Conservation (phyloP, 2,113 vertebrate genomes). For the Rhinolophus sinicus region DNA sequence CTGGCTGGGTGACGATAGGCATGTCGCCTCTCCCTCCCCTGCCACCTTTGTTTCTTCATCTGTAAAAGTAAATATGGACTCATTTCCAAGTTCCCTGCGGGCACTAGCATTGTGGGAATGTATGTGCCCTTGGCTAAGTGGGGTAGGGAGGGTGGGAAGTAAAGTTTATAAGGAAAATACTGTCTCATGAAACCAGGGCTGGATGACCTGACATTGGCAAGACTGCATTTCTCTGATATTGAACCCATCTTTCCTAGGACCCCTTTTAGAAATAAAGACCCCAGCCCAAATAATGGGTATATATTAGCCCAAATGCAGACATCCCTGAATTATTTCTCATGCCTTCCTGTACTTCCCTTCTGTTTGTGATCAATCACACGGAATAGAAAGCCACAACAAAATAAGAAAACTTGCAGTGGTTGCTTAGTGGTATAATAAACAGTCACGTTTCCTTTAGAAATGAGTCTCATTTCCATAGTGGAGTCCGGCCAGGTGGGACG, state of each 20-base stretch:
- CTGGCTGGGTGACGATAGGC: background rate
- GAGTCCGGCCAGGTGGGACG: background rate
- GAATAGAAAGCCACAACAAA: background rate
- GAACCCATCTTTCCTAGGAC: background rate
- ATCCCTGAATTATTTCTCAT: no score
- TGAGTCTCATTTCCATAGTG: background rate
- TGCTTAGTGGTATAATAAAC: background rate
- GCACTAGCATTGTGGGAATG: background rate
- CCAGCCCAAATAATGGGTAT: background rate
- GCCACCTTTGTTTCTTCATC: background rate
- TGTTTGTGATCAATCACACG: background rate
- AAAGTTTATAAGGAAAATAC: background rate
- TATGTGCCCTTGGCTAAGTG: background rate
- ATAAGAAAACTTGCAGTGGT: background rate
- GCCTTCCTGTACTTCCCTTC: background rate
- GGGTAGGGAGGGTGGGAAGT: background rate
- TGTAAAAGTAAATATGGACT: background rate
- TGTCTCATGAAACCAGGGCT: background rate
- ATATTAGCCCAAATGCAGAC: background rate
- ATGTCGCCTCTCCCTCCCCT: background rate
- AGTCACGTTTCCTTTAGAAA: background rate
- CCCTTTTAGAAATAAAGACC: background rate
- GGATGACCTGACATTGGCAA: fast-evolving
- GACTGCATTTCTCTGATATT: background rate
- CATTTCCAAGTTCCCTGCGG: background rate